These are phyloP conservation scores for Drosophila kepulauana DNA, from an alignment of 1,140 invertebrate genomes.

Conservation along the genomic window DNA sequence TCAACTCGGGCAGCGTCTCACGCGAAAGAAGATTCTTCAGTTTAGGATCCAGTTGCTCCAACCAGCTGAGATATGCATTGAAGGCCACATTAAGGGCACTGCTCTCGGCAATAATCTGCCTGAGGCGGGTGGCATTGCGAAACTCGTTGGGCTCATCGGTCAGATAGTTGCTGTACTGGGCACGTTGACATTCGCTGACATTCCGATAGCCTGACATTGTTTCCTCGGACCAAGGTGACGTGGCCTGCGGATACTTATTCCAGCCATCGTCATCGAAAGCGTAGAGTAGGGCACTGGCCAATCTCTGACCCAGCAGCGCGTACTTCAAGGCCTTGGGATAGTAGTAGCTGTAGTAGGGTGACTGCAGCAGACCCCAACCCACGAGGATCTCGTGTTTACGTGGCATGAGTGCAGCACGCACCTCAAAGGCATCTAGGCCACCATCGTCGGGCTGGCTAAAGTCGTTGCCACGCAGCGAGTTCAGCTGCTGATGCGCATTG, in stretches of 20 bases:
- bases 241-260: conserved; percentile 86
- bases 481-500: conserved; percentile 53
- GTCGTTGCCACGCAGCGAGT: conserved; percentile 58
- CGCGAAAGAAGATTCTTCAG: conserved; percentile 29
- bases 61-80: conserved; percentile 85
- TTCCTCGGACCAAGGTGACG: conserved; percentile 95
- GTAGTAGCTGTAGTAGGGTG: conserved; percentile 95
- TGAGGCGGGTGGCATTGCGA: conserved; percentile 89
- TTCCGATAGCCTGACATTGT: conserved; percentile 95
- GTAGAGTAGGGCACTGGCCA: conserved; percentile 97
- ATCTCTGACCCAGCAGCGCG: conserved; percentile 97
- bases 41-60: conserved; percentile 52
- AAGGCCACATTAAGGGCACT: conserved; percentile 88
- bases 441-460: conserved; percentile 19
- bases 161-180: conserved; percentile 91
- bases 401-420: conserved; percentile 85
- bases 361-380: conserved; percentile 96
- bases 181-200: conserved; percentile 94
- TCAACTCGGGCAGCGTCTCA: conserved; percentile 68
- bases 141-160: conserved; percentile 83
- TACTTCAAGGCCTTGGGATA: conserved; percentile 96
- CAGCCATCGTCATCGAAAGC: conserved; percentile 99
- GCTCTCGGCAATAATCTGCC: conserved; percentile 90
- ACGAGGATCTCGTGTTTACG: conserved; percentile 95
- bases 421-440: conserved; percentile 59